Evolutionary conservation across 1,140 invertebrate species (phyloP), one percentile per base, ranked within the genome.

Genomic region (Drosophila willistoni): DNA sequence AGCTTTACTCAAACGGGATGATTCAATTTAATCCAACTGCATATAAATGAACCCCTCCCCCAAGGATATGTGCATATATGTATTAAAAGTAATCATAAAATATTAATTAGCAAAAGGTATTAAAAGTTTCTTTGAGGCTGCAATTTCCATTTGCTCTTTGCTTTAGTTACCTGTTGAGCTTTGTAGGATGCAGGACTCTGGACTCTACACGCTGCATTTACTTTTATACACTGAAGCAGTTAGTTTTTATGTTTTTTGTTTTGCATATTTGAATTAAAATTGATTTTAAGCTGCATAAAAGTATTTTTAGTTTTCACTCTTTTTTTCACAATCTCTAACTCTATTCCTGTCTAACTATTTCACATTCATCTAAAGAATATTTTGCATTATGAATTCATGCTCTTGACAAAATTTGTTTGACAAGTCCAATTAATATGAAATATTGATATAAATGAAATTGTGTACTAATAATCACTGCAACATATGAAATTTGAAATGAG

Each of bases 401-500:
- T 63, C 17, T 44, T 29, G 68, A 19, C n/a, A 13, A 54, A 76
- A 63, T 68, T 56, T 9, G 60, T 9, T 44, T 39, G 54, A 29
- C 67, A 76, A 44, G 41, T 63, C 7, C n/a, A 73, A 77, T 51
- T 51, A n/a, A 60, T 69, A 33, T 56, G 14, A 42, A 13, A 13
- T 29, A 41, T 55, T 67, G 42, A 39, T 29, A 62, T 60, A 34
- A 64, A 72, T 73, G 56, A 25, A 71, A 67, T 67, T 60, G 12
- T 19, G 47, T 85, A 91, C 89, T 91, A 91, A 91, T 90, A 91
- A 91, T 90, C 71, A 56, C 68, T 73, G 33, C 76, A 72, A 81
- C 90, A 91, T 91, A 91, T 91, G 90, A 91, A 91, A 91, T 91
- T 91, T 91, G 75, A 87, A 87, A 80, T 72, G 71, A 68, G 68